Base-by-base conservation (phyloP, 1,140 invertebrate genomes). In the Nasonia vitripennis region DNA sequence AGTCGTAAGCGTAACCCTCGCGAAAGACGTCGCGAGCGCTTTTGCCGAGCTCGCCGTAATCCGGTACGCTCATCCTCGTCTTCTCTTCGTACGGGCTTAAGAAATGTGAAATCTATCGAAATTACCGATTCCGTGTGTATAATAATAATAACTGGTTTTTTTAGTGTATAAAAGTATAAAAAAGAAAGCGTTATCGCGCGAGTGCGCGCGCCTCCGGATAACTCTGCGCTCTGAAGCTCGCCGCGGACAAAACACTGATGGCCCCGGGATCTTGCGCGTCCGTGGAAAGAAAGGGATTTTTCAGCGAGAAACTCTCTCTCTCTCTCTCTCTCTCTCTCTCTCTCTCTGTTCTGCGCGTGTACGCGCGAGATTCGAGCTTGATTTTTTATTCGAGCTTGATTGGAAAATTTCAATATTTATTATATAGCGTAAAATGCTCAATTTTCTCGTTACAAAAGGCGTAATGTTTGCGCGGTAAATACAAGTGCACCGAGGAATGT, bases 11-110 rank as follows among this genome's bases (percentile, higher is more conserved):
- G n/a, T 78, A 87, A 3, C 87, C 87, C 12, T 62, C 68, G 27
- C 78, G 4, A 55, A 88, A 88, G 4, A 87, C 71, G 5, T 87
- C 67, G 34, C 77, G 79, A 41, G 78, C 81, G 0, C 7, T 9
- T 62, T 79, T 85, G 9, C 87, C 87, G 7, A 87, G 83, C 11
- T 85, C 86, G 6, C 45, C 31, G 70, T 67, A 86, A 2, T n/a
- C 20, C n/a, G 85, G 85, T 1, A 80, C 85, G 45, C 74, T 73
- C 85, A 81, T 86, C 9, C 34, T 37, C 34, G 4, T 27, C 37
- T 31, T 17, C 7, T 20, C 7, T 41, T 37, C 45, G 12, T 37
- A 41, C 71, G 34, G 12, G 67, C n/a, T 23, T 9, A 74, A 37
- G 3, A 2, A n/a, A 67, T 51, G 55, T 9, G 7, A 31, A 41